Evolutionary conservation across 1,140 invertebrate species (phyloP).

Genomic region (Pseudomyrmex sp.): DNA sequence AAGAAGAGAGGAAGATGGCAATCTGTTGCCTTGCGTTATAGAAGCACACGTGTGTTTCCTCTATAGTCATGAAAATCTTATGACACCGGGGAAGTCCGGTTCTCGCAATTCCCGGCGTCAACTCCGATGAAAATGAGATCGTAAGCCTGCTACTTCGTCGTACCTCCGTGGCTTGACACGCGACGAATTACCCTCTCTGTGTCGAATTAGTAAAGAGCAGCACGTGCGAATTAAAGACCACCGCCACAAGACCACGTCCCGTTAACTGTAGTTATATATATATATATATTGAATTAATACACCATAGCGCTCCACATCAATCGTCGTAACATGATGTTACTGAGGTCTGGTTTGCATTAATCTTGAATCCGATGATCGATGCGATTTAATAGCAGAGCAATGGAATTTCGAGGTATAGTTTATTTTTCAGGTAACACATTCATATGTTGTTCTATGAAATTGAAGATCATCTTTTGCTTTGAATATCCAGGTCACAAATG

Average conservation of each 20-base stretch:
- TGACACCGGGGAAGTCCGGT: constrained; percentile 66
- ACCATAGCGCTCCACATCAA: constrained; percentile 46
- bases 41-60: constrained; percentile 64
- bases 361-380: not conserved
- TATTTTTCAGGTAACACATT: no score
- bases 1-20: constrained; percentile 19
- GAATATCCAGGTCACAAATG: not conserved
- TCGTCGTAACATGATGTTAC: constrained; percentile 15
- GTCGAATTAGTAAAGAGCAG: constrained; percentile 69
- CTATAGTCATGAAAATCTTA: constrained; percentile 76
- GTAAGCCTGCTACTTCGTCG: not conserved
- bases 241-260: not conserved
- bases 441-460: not conserved
- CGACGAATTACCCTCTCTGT: constrained; percentile 56
- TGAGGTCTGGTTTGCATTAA: constrained; percentile 3
- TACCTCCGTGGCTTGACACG: not conserved
- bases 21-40: constrained; percentile 63
- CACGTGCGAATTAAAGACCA: constrained; percentile 60
- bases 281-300: not conserved
- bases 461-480: not conserved
- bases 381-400: not conserved
- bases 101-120: constrained; percentile 71
- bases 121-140: constrained; percentile 75
- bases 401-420: no score
- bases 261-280: constrained; percentile 2